Conservation (phyloP, 1,140 invertebrate genomes). For the Pseudomyrmex cubaensis region DNA sequence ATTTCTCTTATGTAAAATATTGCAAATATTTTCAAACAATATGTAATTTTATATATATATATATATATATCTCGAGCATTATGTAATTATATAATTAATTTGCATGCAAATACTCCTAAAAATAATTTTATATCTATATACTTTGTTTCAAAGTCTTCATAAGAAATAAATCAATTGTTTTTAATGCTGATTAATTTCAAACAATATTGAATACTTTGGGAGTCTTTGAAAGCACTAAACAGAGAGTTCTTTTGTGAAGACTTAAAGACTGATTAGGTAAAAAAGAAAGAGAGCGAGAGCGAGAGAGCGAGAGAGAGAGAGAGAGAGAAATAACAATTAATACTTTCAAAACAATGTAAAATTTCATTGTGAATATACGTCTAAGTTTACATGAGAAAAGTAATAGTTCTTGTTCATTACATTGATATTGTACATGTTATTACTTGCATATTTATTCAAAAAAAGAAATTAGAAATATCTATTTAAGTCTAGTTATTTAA, state of each 20-base stretch:
- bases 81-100: slow-evolving; percentile 24
- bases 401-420: slow-evolving; percentile 10
- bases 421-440: background rate
- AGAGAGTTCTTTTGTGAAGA: slow-evolving; percentile 45
- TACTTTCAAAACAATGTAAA: slow-evolving; percentile 24
- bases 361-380: slow-evolving; percentile 22
- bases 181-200: slow-evolving; percentile 12
- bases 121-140: slow-evolving; percentile 25
- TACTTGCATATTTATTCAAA: slow-evolving; percentile 7
- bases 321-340: slow-evolving; percentile 48
- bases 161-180: background rate
- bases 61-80: background rate
- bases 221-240: slow-evolving; percentile 8
- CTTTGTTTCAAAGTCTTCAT: slow-evolving; percentile 7
- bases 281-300: slow-evolving; percentile 19
- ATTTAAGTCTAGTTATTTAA: slow-evolving; percentile 11
- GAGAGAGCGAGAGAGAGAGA: too few relatives aligned
- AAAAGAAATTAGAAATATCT: background rate
- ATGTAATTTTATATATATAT: too few relatives aligned
- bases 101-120: slow-evolving; percentile 25
- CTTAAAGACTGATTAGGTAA: slow-evolving; percentile 70
- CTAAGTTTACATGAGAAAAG: slow-evolving; percentile 1
- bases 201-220: slow-evolving; percentile 28
- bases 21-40: background rate
- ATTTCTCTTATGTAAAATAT: slow-evolving; percentile 12